Conservation (phyloP, 2,888 invertebrate genomes). For the Heliothis peltigera region DNA sequence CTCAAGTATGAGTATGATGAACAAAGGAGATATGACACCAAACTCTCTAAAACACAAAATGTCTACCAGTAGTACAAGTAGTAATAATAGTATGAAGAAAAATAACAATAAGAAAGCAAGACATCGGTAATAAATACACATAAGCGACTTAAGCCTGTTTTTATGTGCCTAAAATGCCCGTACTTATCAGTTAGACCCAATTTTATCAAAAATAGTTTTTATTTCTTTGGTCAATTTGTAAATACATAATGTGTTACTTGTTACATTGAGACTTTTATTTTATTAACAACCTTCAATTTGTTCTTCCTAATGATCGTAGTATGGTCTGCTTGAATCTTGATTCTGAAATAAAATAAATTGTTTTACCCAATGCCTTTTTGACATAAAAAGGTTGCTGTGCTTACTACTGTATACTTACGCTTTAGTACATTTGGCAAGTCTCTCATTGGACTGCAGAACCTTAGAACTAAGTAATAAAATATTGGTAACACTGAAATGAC, state of each 20-base stretch:
- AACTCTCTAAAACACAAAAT: constrained; percentile 89
- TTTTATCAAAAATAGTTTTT: constrained; percentile 49
- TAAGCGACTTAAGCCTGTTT: constrained; percentile 28
- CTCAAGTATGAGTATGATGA: constrained; percentile 72
- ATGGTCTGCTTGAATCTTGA: constrained; percentile 85
- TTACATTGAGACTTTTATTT: constrained; percentile 49
- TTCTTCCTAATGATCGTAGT: constrained; percentile 74
- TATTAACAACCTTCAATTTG: constrained; percentile 65
- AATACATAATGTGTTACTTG: constrained; percentile 61
- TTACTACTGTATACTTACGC: constrained; percentile 74
- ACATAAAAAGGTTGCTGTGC: not conserved
- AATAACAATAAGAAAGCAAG: constrained; percentile 95
- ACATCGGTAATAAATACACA: constrained; percentile 91
- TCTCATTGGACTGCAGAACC: constrained; percentile 85
- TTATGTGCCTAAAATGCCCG: constrained; percentile 40
- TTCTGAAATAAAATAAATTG: constrained; percentile 74
- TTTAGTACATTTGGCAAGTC: constrained; percentile 85
- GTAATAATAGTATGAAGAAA: constrained; percentile 91
- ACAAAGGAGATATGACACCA: constrained; percentile 81
- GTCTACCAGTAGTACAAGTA: constrained; percentile 75
- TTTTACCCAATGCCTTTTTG: not conserved
- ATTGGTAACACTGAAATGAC: constrained; percentile 88
- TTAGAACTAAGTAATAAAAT: constrained; percentile 89
- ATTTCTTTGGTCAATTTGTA: constrained; percentile 67
- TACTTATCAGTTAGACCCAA: constrained; percentile 56